A percentile compares a stretch with the other conserved stretches of the same genome.
These are phyloP conservation scores for Monopis laevigella DNA, from an alignment of 2,888 invertebrate genomes.

Conservation along the genomic window DNA sequence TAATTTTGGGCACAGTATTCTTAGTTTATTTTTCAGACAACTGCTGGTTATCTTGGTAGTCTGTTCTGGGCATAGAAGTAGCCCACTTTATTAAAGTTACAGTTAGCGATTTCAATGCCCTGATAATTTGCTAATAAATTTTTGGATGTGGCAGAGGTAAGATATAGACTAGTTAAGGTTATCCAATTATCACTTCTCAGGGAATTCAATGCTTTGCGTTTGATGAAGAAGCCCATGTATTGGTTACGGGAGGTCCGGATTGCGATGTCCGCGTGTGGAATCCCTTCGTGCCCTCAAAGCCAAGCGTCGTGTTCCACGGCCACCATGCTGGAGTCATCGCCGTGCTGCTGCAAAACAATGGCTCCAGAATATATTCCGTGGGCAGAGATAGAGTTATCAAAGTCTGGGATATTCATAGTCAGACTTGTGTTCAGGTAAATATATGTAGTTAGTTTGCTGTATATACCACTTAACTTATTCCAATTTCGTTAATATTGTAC, in stretches of 20 bases:
- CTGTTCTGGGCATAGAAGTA: no score
- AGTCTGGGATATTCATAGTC: constrained; percentile 78
- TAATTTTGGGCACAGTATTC: no score
- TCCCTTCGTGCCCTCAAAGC: constrained; percentile 76
- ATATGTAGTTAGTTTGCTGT: not conserved
- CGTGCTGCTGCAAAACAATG: constrained; percentile 72
- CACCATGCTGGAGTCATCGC: constrained; percentile 76
- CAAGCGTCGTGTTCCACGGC: constrained; percentile 70
- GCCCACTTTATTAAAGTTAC: no score
- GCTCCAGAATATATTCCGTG: constrained; percentile 75
- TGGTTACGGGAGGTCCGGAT: constrained; percentile 81
- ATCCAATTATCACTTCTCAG: no score
- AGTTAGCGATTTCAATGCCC: no score
- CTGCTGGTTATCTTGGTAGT: no score
- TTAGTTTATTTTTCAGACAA: no score
- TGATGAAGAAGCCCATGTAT: constrained; percentile 64
- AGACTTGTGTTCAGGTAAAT: constrained; percentile 71
- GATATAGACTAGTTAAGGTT: no score
- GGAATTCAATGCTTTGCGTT: constrained; percentile 72
- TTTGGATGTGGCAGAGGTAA: no score
- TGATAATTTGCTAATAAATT: no score
- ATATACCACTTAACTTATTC: not conserved
- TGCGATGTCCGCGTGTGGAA: constrained; percentile 82
- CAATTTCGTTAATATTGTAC: no score
- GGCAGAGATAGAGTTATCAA: constrained; percentile 77